Evolutionary conservation across 2,888 invertebrate genomes (phyloP), one percentile per base, ranked within the genome.

Genomic region (Cheilosia scutellata): DNA sequence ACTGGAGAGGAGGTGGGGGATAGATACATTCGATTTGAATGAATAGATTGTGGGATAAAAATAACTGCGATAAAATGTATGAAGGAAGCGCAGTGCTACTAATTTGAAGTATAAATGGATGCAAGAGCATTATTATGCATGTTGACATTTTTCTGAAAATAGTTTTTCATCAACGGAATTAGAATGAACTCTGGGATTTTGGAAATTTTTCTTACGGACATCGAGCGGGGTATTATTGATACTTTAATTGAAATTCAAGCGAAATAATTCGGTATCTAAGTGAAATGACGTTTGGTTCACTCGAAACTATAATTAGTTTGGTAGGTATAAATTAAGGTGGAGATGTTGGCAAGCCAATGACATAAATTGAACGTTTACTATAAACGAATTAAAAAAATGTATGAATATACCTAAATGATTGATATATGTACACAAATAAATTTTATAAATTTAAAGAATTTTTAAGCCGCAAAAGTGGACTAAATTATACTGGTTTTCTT

Each of bases 61-160:
- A 82, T 78, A 82, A 29, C 53, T 20, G 51, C 55, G 51, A 66
- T 80, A 75, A 60, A 65, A 71, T 82, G 58, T 76, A 71, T 66
- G 53, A 65, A 60, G 47, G 72, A 77, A 82, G 42, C 11, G 11
- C 71, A 51, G 65, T 77, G 65, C 42, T 63, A n/a, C 42, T 33
- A n/a, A 49, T 47, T 74, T 53, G 11, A 13, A 51, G 60, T 31
- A 42, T 13, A 13, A 49, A 71, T 40, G 51, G 29, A 42, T 11
- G 5, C 42, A 31, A 42, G 44, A 40, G 49, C 49, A 57, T 20
- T 20, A 20, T 20, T 20, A 20, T 31, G 42, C 29, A 37, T 74
- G 74, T 42, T 33, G 53, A 44, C 40, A 57, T 49, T 40, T 40
- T n/a, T 53, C 62, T 71, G 49, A 16, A 65, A 82, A 82, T 77